Evolutionary conservation across 2,113 vertebrate species (phyloP).

Genomic region (Arvicanthis niloticus): DNA sequence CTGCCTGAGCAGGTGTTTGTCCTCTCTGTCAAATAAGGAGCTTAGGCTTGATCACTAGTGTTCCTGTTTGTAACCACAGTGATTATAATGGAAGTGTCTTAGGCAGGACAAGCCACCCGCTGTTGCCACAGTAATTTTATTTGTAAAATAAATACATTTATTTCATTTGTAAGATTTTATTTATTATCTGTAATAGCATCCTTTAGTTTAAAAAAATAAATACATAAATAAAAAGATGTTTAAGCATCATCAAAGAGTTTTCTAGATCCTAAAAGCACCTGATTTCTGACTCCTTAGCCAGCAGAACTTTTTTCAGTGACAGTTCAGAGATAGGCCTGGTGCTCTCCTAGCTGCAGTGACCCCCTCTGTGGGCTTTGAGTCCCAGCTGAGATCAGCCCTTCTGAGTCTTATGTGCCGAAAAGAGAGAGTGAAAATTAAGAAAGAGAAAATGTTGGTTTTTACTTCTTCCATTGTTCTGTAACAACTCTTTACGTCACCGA

Average conservation of each 20-base stretch:
- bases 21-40: background rate
- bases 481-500: background rate
- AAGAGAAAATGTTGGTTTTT: background rate
- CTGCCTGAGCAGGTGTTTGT: background rate
- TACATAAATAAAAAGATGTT: background rate
- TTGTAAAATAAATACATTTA: background rate
- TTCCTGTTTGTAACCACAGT: constrained; percentile 6
- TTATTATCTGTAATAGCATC: constrained; percentile 13
- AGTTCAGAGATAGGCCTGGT: background rate
- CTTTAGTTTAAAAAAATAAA: background rate
- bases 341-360: background rate
- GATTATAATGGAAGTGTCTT: background rate
- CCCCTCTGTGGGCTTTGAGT: background rate
- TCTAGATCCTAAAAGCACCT: background rate
- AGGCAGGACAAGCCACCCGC: background rate
- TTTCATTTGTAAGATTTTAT: constrained; percentile 40
- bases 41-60: constrained; percentile 3
- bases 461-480: background rate
- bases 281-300: constrained; percentile 1
- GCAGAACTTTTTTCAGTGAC: background rate
- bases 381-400: background rate
- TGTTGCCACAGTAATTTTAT: background rate
- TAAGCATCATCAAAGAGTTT: background rate
- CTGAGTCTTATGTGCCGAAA: background rate
- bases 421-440: background rate